These are phyloP conservation scores for Dione juno DNA, from an alignment of 2,888 invertebrate genomes.

Conservation along the genomic window DNA sequence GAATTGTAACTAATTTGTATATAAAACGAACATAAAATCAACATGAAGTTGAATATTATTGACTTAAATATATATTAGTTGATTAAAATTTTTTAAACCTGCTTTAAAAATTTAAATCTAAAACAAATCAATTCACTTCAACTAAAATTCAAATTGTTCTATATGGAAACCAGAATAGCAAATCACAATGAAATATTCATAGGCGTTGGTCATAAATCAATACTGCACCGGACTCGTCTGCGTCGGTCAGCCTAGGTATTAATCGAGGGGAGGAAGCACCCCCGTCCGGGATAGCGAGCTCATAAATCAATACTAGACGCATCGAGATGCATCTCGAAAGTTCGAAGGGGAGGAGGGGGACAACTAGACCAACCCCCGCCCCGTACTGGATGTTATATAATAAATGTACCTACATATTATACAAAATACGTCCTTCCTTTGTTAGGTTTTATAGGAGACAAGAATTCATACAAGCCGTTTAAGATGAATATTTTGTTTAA, in stretches of 20 bases:
- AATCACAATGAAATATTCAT: slow-evolving; percentile 5
- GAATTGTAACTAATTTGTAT: background rate
- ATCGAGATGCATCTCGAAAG: slow-evolving; percentile 8
- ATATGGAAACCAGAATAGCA: background rate
- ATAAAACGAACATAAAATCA: no score
- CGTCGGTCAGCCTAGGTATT: slow-evolving; percentile 29
- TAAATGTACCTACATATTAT: background rate
- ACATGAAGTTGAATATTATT: no score
- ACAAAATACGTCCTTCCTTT: background rate
- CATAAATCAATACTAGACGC: slow-evolving; percentile 29
- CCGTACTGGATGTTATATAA: background rate
- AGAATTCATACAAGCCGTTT: no score
- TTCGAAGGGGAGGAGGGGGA: background rate
- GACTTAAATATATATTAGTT: no score
- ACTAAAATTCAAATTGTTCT: no score
- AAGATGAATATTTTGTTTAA: no score
- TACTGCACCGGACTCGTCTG: slow-evolving; percentile 25
- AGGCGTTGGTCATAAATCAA: slow-evolving; percentile 23
- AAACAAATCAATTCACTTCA: no score
- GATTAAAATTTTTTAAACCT: no score
- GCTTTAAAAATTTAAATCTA: no score
- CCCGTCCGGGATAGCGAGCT: background rate
- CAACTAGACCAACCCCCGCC: background rate
- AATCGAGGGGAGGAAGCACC: background rate
- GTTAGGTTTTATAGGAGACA: background rate